Conservation (phyloP, 2,888 invertebrate genomes). For the Notocelia uddmanniana region DNA sequence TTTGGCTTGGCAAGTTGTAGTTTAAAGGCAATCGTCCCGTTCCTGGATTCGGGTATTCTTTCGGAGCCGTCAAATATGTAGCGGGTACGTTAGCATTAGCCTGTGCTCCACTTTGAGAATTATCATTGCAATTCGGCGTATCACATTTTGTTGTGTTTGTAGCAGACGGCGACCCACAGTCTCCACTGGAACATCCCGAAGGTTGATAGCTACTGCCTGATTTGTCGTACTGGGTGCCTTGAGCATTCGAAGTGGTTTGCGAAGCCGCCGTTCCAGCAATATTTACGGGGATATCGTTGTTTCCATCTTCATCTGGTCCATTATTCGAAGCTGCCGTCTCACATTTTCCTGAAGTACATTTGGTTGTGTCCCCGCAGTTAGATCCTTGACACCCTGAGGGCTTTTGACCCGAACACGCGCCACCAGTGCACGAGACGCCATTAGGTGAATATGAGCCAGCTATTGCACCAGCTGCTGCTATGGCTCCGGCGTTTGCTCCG, state of each 20-base stretch:
- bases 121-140: conserved; percentile 51
- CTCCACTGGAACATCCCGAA: conserved; percentile 48
- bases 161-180: conserved; percentile 46
- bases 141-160: conserved; percentile 46
- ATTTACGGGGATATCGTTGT: conserved; percentile 53
- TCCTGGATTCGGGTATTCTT: conserved; percentile 52
- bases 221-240: conserved; percentile 35
- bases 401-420: conserved; percentile 51
- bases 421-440: conserved; percentile 50
- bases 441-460: conserved; percentile 47
- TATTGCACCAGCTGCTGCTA: conserved; percentile 51
- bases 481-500: conserved; percentile 52
- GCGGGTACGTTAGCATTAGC: conserved; percentile 58
- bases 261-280: conserved; percentile 45
- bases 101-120: conserved; percentile 44
- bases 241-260: conserved; percentile 40
- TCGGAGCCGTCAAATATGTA: conserved; percentile 65
- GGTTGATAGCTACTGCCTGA: conserved; percentile 27
- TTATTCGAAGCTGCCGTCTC: conserved; percentile 22
- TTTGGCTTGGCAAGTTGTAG: conserved; percentile 57
- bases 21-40: conserved; percentile 55
- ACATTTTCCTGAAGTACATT: conserved; percentile 55
- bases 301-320: conserved; percentile 41
- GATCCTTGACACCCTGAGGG: conserved; percentile 58
- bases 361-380: conserved; percentile 56